Evolutionary conservation across 2,888 invertebrate genomes (phyloP).

Genomic region (Lampropteryx suffumata): DNA sequence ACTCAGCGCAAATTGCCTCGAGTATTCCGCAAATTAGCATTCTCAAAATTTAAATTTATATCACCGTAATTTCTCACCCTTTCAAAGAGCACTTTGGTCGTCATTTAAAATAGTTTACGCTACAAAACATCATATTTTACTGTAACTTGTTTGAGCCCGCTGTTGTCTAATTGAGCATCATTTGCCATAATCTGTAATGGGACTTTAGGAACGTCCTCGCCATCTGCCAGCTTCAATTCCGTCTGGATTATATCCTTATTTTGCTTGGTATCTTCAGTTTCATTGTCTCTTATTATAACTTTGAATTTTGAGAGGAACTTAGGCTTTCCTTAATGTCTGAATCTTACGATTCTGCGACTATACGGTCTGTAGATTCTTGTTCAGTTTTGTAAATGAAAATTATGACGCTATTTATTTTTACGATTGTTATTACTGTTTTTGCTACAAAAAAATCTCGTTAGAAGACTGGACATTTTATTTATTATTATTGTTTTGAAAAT

Average conservation of each 20-base stretch:
- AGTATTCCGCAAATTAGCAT: constrained; percentile 6
- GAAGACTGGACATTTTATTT: no score
- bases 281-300: constrained; percentile 18
- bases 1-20: constrained; percentile 1
- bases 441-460: no score
- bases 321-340: constrained; percentile 2
- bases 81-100: constrained; percentile 18
- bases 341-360: neutral
- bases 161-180: constrained; percentile 35
- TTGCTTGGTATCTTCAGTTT: constrained; percentile 17
- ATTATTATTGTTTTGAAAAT: no score
- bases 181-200: constrained; percentile 29
- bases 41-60: constrained; percentile 19
- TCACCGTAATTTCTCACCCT: constrained; percentile 19
- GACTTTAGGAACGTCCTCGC: constrained; percentile 23
- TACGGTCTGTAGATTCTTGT: neutral
- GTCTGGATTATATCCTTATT: constrained; percentile 21
- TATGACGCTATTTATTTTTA: no score
- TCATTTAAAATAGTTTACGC: constrained; percentile 26
- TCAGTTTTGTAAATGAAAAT: neutral
- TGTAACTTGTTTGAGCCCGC: constrained; percentile 20
- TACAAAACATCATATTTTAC: constrained; percentile 22
- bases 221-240: constrained; percentile 27
- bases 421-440: no score
- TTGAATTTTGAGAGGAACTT: constrained; percentile 6